Base-by-base conservation (phyloP, 2,888 invertebrate genomes). In the Synergus japonicus region DNA sequence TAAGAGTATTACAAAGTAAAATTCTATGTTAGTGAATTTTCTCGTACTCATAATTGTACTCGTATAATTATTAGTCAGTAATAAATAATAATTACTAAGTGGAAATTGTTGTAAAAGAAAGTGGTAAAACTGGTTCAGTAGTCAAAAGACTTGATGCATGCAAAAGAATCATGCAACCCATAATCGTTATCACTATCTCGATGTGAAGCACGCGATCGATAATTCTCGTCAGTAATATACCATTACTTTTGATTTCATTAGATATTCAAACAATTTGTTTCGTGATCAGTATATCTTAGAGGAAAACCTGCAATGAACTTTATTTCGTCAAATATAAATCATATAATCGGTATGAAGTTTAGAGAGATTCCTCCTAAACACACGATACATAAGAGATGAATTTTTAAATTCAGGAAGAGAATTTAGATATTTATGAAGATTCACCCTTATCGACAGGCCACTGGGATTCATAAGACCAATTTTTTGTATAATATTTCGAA, bases 111-210 rank as follows among this genome's bases (percentile, higher is more conserved):
- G 13, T 69, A 69, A 49, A 69, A 46, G 22, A 44, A 12, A 46
- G 49, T 49, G 22, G 15, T 22, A 49, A 69, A 69, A 22, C 46
- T 22, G 46, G 69, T 49, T 69, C 49, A 69, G n/a, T 69, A 49
- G 49, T 49, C 8, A 46, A 69, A 46, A 49, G 49, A 7, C 49
- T 69, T 37, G 37, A 22, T 46, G 29, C 15, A 69, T 69, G 69
- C 15, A 29, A 69, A 49, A 15, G 67, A 46, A 12, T 69, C 29
- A 46, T 46, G 69, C 49, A 69, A 22, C 49, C 49, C 46, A 69
- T 29, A 69, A 69, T 49, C 29, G 46, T 15, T 69, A 69, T 29
- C 69, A 15, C 46, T 46, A 69, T 69, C 46, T 46, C 49, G 22
- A 22, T 49, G 46, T 15, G 22, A 46, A 69, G 29, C 69, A 69